phyloP scores from a whole-genome alignment of 2,113 vertebrate genomes.

The Stegostoma tigrinum region DNA sequence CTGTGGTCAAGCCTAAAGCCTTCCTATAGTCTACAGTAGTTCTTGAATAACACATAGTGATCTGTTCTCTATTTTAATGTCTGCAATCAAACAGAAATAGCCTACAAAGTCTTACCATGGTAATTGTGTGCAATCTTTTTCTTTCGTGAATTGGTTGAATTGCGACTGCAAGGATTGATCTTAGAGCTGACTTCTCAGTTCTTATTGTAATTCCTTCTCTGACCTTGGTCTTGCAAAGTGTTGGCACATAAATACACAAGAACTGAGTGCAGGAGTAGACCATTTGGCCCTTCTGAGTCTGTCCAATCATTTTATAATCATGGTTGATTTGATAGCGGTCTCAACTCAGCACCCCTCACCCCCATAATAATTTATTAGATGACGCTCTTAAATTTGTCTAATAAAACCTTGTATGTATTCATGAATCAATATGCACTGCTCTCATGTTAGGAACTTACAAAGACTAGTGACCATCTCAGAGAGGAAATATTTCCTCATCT shows the following conservation, averaged over 20 bases:
- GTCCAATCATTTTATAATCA: background rate
- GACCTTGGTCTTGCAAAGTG: background rate
- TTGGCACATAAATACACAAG: background rate
- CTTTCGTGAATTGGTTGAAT: background rate
- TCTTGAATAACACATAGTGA: background rate
- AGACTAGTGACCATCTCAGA: background rate
- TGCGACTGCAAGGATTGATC: background rate
- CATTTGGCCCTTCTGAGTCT: background rate
- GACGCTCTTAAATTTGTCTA: background rate
- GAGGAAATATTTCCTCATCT: background rate
- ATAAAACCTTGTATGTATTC: background rate
- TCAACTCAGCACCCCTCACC: background rate
- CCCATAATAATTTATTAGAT: background rate
- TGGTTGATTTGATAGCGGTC: background rate
- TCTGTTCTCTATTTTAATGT: background rate
- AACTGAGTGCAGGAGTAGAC: background rate
- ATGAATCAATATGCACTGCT: background rate
- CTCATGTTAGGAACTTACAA: background rate
- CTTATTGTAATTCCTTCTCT: background rate
- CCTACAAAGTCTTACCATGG: background rate
- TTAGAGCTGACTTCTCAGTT: background rate
- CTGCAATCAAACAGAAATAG: background rate
- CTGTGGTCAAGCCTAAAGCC: background rate
- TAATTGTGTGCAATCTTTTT: background rate
- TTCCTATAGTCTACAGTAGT: background rate